Evolutionary conservation across 1,140 invertebrate genomes (phyloP), one percentile per base, ranked within the genome.

Genomic region (Oedothorax gibbosus): DNA sequence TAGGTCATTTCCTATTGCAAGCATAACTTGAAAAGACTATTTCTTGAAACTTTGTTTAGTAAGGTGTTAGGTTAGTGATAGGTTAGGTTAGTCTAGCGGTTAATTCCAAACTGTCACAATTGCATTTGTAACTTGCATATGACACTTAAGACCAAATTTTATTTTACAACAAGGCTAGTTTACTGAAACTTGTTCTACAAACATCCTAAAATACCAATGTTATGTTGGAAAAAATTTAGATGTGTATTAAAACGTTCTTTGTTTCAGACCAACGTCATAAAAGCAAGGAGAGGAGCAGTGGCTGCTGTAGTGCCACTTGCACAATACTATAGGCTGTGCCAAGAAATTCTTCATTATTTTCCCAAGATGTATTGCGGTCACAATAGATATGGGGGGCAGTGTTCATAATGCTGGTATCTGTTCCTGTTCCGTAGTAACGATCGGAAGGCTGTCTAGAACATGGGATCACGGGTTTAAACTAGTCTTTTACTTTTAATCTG

Each of bases 211-310:
- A 35, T 35, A 35, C 5, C 5, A 5, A 35, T 35, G 35, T 35
- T 35, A 35, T 35, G 35, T 35, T 35, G 35, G 35, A 35, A 1
- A 35, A 35, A 35, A 35, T 1, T 35, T 35, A 35, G n/a, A n/a
- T 35, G 35, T 35, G 35, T 60, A 60, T 60, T 60, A 60, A 60
- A 11, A 60, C 5, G n/a, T 56, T 50, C 21, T 56, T n/a, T 20
- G 50, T 85, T 78, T 15, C 50, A 85, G 84, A 85, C 71, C 84
- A 85, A 51, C 73, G 84, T 54, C 84, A 85, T 56, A 85, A 85
- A 77, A 78, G 75, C 57, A 85, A 85, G 56, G 84, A 85, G 18
- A 79, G 84, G 57, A 85, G 84, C 84, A 84, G 85, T 64, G 85
- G 65, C 35, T 86, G 85, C 56, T 86, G 79, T 64, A 78, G 80